These are phyloP conservation scores for Intellagama lesueurii DNA, from an alignment of 2,797 vertebrate genomes.

Conservation along the genomic window DNA sequence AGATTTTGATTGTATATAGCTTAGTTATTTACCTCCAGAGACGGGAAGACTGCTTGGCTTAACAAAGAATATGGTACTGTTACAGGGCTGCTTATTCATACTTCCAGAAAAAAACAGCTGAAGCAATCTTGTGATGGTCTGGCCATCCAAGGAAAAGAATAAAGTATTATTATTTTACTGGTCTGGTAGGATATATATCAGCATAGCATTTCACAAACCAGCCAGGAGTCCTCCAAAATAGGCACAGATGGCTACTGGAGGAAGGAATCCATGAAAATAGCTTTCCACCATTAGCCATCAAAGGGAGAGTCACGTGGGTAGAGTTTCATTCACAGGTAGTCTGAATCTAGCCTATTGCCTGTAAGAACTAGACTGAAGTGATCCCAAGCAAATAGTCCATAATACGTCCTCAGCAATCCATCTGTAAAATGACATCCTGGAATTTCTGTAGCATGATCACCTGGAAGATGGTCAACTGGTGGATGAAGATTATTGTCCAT, in stretches of 20 bases:
- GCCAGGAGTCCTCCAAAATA: not conserved
- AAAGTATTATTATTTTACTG: not conserved
- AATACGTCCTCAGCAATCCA: not conserved
- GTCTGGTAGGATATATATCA: not conserved
- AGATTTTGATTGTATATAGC: not conserved
- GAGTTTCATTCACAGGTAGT: not conserved
- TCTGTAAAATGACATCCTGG: not conserved
- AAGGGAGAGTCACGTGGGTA: not conserved
- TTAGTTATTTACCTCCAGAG: not conserved
- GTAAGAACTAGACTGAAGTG: not conserved
- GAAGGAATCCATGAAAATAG: not conserved
- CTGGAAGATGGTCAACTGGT: not conserved
- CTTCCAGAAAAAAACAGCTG: not conserved
- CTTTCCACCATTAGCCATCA: not conserved
- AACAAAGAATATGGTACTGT: not conserved
- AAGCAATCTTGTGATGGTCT: not conserved
- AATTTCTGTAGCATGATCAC: not conserved
- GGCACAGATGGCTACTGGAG: not conserved
- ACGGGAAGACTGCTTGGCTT: not conserved
- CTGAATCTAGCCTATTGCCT: not conserved
- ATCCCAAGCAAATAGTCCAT: not conserved
- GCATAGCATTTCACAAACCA: not conserved
- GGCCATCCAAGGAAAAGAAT: not conserved
- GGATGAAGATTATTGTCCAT: no score
- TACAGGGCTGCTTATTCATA: not conserved